Conservation (phyloP, 2,888 invertebrate genomes). For the Lasioglossum figueresi region DNA sequence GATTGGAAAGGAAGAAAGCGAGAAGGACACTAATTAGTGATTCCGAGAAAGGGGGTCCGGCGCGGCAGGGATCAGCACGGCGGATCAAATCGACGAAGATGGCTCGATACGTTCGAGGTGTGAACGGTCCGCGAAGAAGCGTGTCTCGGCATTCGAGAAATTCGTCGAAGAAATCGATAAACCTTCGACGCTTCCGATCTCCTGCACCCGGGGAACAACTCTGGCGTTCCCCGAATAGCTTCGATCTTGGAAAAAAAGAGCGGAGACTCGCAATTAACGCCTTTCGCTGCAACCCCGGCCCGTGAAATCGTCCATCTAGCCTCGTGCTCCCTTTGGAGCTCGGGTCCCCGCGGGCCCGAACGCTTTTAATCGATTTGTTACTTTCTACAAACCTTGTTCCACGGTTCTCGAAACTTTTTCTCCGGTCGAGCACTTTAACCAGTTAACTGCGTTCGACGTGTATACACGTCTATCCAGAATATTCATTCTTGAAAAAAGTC, state of each 20-base stretch:
- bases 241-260: background rate
- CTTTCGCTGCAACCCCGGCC: background rate
- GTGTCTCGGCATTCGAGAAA: slow-evolving; percentile 67
- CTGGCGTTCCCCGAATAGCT: slow-evolving; percentile 44
- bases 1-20: slow-evolving; percentile 70
- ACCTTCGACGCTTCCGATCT: slow-evolving; percentile 53
- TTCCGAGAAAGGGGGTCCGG: slow-evolving; percentile 66
- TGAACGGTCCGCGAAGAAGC: slow-evolving; percentile 65
- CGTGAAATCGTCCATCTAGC: background rate
- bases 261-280: slow-evolving; percentile 26
- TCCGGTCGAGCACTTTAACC: too few relatives aligned
- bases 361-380: background rate
- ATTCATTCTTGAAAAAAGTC: too few relatives aligned
- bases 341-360: background rate
- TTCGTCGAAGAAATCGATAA: slow-evolving; percentile 71
- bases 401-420: too few relatives aligned
- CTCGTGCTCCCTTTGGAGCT: background rate
- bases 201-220: slow-evolving; percentile 35
- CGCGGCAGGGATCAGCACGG: slow-evolving; percentile 53
- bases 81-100: slow-evolving; percentile 65
- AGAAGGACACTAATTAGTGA: slow-evolving; percentile 70
- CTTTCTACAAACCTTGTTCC: background rate
- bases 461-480: too few relatives aligned
- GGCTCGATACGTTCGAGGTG: slow-evolving; percentile 64
- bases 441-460: too few relatives aligned